These are phyloP conservation scores for Cyclina sinensis DNA, from an alignment of 1,140 invertebrate genomes.

Conservation along the genomic window DNA sequence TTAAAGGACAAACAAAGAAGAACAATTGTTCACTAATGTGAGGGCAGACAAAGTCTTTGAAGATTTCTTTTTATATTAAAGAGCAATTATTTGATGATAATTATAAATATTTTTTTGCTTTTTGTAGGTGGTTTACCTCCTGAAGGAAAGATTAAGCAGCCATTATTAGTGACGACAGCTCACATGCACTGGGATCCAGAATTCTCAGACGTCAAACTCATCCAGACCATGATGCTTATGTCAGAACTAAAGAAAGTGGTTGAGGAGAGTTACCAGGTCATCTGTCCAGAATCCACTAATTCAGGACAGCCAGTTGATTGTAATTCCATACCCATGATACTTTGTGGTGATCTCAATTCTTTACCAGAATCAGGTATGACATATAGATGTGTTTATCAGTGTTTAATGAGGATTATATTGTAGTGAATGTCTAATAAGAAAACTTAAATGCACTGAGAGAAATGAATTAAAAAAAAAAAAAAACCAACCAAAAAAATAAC, in stretches of 20 bases:
- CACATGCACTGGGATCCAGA: slow-evolving; percentile 99
- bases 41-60: too few relatives aligned
- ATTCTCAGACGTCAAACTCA: slow-evolving; percentile 99
- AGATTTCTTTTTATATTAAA: too few relatives aligned
- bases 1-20: too few relatives aligned
- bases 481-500: too few relatives aligned
- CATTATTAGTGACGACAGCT: slow-evolving; percentile 97
- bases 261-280: slow-evolving; percentile 78
- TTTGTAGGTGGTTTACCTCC: slow-evolving; percentile 89
- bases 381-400: too few relatives aligned
- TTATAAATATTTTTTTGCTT: too few relatives aligned
- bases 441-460: too few relatives aligned
- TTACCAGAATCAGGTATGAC: slow-evolving; percentile 96
- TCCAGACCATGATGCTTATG: slow-evolving; percentile 99
- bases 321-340: slow-evolving; percentile 95
- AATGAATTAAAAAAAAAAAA: too few relatives aligned
- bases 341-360: slow-evolving; percentile 99
- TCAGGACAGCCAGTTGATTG: slow-evolving; percentile 89
- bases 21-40: too few relatives aligned
- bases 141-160: slow-evolving; percentile 91
- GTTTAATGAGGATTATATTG: too few relatives aligned
- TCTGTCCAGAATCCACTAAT: slow-evolving; percentile 70
- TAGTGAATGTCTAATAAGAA: too few relatives aligned
- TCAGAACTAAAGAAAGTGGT: slow-evolving; percentile 91
- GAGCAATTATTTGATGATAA: too few relatives aligned